Base-by-base conservation (phyloP, 1,140 invertebrate species). In the Physella acuta region DNA sequence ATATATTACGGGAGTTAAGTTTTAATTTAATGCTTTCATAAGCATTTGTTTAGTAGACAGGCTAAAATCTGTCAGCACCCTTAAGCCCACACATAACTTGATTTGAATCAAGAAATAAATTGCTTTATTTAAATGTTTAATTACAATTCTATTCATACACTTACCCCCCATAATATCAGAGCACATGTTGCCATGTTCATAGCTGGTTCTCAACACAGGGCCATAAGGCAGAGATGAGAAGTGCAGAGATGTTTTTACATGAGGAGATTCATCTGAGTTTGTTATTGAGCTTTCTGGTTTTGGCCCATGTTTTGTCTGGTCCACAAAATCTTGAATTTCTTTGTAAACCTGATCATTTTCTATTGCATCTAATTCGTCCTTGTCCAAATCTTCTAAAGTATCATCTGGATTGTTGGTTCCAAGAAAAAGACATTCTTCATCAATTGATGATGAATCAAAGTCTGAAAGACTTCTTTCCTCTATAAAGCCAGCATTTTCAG, bases 141-240 rank as follows among this genome's bases (percentile, higher is more conserved):
- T 5, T 28, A 11, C 31, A 3, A 55, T 24, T 20, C 52, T 17
- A 64, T 8, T 20, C 58, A 26, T 73, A 44, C 26, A 55, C 71
- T 70, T 73, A 82, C 82, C 76, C 72, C 79, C 81, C 80, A 84
- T 84, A 31, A 84, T 81, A 70, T 82, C 78, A 34, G 79, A 69
- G 63, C 76, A 73, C 56, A 74, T 76, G 39, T 76, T 81, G 11
- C 75, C 76, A 75, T 84, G 82, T 68, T 79, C 77, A 71, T 82
- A 84, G 5, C 75, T 74, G 11, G 75, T 75, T 59, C 73, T 76
- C 0, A 75, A 76, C 28, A 80, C 76, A 55, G 82, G 73, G 5
- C 79, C 81, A 77, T 76, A 81, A 4, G 78, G 75, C 59, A 84
- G 51, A 0, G 68, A 74, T 5, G 75, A 74, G 68, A 73, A 82